Evolutionary conservation across 2,797 vertebrate species (phyloP).

Genomic region (Trematomus bernacchii): DNA sequence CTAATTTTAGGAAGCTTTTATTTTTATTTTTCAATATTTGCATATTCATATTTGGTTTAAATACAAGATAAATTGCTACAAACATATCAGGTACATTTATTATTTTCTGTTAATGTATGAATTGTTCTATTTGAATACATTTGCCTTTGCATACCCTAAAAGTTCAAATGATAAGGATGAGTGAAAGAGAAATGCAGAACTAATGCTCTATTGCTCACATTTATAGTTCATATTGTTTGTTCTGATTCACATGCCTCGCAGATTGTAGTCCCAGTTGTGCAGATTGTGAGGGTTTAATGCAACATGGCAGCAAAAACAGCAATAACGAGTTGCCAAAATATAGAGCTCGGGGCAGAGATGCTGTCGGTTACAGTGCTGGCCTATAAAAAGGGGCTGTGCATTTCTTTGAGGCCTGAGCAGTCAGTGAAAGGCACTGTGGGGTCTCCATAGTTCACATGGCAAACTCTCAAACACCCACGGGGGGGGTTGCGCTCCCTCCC

Average conservation of each 20-base stretch:
- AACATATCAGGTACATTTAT: not conserved
- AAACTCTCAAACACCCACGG: conserved; percentile 84
- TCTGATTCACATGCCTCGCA: not conserved
- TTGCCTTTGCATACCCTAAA: not conserved
- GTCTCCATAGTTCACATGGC: conserved; percentile 88
- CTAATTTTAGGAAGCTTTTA: not conserved
- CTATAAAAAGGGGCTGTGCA: conserved; percentile 77
- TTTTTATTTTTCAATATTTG: conserved; percentile 6
- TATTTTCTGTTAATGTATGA: not conserved
- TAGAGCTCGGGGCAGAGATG: conserved; percentile 66
- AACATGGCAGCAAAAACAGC: conserved; percentile 36
- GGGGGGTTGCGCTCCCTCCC: conserved; percentile 75
- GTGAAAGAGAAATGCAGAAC: not conserved
- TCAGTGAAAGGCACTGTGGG: conserved; percentile 88
- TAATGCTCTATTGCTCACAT: not conserved
- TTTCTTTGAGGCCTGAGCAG: conserved; percentile 84
- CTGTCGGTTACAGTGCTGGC: conserved; percentile 78
- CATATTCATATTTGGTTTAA: not conserved
- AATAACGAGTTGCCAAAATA: conserved; percentile 62
- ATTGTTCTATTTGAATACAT: not conserved
- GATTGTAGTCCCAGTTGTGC: conserved; percentile 1
- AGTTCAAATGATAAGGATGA: conserved; percentile 3
- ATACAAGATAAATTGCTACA: not conserved
- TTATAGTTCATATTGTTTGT: conserved; percentile 15
- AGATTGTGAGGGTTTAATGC: conserved; percentile 16